Evolutionary conservation across 2,888 invertebrate species (phyloP).

Genomic region (Euspilapteryx auroguttella): DNA sequence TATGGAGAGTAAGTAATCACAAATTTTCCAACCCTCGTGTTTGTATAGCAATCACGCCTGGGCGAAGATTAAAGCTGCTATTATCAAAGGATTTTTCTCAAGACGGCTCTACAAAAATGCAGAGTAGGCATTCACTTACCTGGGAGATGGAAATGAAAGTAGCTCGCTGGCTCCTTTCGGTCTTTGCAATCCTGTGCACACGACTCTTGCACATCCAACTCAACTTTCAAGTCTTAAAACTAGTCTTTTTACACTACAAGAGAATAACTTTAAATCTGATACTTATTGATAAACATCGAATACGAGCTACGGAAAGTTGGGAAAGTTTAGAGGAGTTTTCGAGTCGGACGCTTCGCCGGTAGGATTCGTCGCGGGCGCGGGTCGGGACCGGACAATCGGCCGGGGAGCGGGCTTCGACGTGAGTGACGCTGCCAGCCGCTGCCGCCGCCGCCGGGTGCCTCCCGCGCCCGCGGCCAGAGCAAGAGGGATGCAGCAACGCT

Average conservation of each 20-base stretch:
- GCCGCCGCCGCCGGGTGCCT: constrained; percentile 28
- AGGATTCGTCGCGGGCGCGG: constrained; percentile 43
- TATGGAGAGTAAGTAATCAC: constrained; percentile 1
- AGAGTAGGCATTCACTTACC: constrained; percentile 32
- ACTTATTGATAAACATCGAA: background rate
- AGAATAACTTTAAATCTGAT: constrained; percentile 1
- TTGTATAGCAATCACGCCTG: constrained; percentile 13
- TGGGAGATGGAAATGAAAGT: constrained; percentile 43
- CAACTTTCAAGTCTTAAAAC: constrained; percentile 1
- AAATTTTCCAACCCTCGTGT: constrained; percentile 1
- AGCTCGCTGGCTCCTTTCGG: constrained; percentile 21
- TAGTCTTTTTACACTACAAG: constrained; percentile 2
- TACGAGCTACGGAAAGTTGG: background rate
- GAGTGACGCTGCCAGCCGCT: constrained; percentile 37
- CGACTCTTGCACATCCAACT: constrained; percentile 1
- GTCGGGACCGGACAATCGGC: constrained; percentile 53
- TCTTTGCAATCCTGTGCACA: constrained; percentile 11
- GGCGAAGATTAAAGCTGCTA: constrained; percentile 15
- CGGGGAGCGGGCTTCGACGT: constrained; percentile 43
- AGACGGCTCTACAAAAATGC: constrained; percentile 26
- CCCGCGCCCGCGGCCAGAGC: constrained; percentile 21
- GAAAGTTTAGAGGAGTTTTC: background rate
- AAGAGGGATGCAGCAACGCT: background rate
- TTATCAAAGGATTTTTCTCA: constrained; percentile 8
- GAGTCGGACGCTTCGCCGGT: constrained; percentile 32